Evolutionary conservation across 2,797 vertebrate genomes (phyloP).

Genomic region (Cossypha caffra): DNA sequence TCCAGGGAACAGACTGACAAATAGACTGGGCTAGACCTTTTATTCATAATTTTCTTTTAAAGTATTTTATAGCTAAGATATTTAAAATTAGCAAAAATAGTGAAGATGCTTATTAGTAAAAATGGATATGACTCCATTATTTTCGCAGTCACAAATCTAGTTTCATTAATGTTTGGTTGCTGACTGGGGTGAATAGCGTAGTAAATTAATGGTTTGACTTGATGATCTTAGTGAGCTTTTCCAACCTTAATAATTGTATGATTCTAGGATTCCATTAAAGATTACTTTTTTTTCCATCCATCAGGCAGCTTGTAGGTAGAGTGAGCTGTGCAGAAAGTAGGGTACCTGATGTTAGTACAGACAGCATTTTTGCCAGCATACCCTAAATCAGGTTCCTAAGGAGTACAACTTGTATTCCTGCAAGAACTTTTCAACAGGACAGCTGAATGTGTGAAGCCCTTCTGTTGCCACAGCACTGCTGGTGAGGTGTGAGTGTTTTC

Average conservation of each 20-base stretch:
- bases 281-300: not conserved
- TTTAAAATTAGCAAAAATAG: not conserved
- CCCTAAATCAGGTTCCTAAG: not conserved
- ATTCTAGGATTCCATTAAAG: not conserved
- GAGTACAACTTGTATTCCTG: not conserved
- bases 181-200: not conserved
- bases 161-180: not conserved
- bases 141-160: not conserved
- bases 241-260: not conserved
- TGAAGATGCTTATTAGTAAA: not conserved
- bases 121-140: not conserved
- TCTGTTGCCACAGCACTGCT: not conserved
- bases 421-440: not conserved
- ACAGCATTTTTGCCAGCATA: not conserved
- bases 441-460: not conserved
- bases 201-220: not conserved
- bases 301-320: not conserved
- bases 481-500: not conserved
- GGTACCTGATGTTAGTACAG: not conserved
- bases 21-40: not conserved
- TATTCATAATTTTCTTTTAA: not conserved
- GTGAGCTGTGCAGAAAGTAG: not conserved
- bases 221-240: not conserved
- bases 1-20: not conserved
- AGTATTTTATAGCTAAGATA: not conserved